These are phyloP conservation scores for Mamestra configurata DNA, from an alignment of 1,140 invertebrate genomes.

Conservation along the genomic window DNA sequence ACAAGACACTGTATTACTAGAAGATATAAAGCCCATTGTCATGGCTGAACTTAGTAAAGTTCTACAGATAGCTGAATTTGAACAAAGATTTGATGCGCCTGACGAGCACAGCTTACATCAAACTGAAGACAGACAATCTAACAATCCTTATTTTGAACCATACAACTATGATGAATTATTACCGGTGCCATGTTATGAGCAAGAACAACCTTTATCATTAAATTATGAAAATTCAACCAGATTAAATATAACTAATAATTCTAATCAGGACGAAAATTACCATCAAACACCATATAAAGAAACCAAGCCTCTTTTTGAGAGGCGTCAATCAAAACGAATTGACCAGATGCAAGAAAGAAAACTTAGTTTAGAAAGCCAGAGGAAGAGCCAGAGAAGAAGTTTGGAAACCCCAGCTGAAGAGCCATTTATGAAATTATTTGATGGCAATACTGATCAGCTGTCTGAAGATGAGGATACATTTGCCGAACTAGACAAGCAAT, in stretches of 20 bases:
- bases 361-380: conserved; percentile 56
- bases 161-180: conserved; percentile 62
- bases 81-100: conserved; percentile 48
- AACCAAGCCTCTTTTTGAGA: conserved; percentile 68
- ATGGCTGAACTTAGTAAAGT: conserved; percentile 82
- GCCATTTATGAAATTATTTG: conserved; percentile 65
- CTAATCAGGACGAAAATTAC: background rate
- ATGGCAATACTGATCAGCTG: conserved; percentile 65
- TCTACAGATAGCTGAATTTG: conserved; percentile 76
- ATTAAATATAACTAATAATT: background rate
- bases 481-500: conserved; percentile 82
- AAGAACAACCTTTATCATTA: conserved; percentile 28
- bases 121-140: conserved; percentile 54
- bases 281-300: conserved; percentile 37
- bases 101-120: conserved; percentile 58
- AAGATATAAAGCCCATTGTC: conserved; percentile 84
- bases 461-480: conserved; percentile 83
- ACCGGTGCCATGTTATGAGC: conserved; percentile 51
- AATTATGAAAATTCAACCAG: conserved; percentile 36
- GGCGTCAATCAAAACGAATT: conserved; percentile 63
- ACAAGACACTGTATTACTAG: conserved; percentile 81
- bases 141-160: conserved; percentile 55
- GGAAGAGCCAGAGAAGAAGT: conserved; percentile 58
- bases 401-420: conserved; percentile 55
- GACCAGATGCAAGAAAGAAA: conserved; percentile 55